A percentile compares a stretch with the other conserved stretches of the same genome.
These are phyloP conservation scores for Callithrix jacchus DNA, from an alignment of 2,113 vertebrate genomes.

Conservation along the genomic window DNA sequence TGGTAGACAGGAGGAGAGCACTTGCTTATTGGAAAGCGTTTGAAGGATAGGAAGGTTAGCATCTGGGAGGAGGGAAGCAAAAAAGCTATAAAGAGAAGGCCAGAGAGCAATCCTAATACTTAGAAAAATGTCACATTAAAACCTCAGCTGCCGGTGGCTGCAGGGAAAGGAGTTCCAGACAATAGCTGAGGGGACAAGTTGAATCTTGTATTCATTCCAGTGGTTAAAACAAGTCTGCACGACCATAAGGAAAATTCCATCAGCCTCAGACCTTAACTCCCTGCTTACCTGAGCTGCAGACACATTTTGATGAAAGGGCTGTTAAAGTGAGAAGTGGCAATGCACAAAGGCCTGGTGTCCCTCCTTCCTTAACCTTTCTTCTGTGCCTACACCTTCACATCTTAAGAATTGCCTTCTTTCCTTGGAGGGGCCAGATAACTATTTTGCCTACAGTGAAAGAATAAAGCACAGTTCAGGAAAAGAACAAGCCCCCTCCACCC, in stretches of 20 bases:
- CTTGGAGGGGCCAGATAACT: neutral
- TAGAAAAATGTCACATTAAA: slow-evolving; percentile 81
- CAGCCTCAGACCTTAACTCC: slow-evolving; percentile 54
- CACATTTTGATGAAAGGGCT: neutral
- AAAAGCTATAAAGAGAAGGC: slow-evolving; percentile 51
- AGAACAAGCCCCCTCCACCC: neutral
- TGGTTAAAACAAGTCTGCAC: slow-evolving; percentile 83
- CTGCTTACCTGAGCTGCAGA: slow-evolving; percentile 49
- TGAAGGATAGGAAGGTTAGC: slow-evolving; percentile 25
- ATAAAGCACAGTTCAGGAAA: neutral
- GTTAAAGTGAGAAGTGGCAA: neutral
- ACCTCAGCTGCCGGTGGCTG: slow-evolving; percentile 74
- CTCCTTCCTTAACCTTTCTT: neutral
- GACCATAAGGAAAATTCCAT: slow-evolving; percentile 82
- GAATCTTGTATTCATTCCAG: slow-evolving; percentile 85
- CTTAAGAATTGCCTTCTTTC: neutral
- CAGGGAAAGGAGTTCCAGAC: slow-evolving; percentile 76
- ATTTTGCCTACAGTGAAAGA: neutral
- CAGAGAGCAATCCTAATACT: slow-evolving; percentile 76
- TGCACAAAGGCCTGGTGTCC: neutral
- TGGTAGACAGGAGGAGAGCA: neutral
- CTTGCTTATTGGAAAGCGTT: neutral
- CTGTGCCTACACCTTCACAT: neutral
- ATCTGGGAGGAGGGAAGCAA: neutral
- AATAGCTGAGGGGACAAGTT: slow-evolving; percentile 78